Percentiles rank a stretch among this genome's conserved stretches.
Conservation (phyloP, 2,888 invertebrate species). For the Lycia hirtaria region DNA sequence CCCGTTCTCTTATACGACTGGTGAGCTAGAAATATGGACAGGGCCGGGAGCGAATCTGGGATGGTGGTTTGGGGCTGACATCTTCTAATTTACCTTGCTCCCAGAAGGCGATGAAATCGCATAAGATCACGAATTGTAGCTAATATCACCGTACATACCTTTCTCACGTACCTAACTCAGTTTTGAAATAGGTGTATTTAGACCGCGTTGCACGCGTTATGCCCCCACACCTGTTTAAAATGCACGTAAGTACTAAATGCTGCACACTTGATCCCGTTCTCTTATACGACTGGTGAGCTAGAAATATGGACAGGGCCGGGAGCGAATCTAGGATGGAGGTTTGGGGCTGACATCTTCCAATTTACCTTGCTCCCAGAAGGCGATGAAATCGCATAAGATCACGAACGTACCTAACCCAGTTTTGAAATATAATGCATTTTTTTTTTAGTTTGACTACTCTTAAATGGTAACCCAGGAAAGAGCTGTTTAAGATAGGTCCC, state of each 20-base stretch:
- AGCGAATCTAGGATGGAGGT: neutral
- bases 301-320: neutral
- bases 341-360: neutral
- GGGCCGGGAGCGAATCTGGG: neutral
- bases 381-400: too few species aligned
- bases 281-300: slow-evolving; percentile 8
- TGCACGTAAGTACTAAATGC: slow-evolving; percentile 12
- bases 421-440: too few species aligned
- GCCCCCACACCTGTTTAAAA: slow-evolving; percentile 17
- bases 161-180: too few species aligned
- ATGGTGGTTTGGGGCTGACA: neutral
- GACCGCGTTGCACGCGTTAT: slow-evolving; percentile 4
- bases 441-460: too few species aligned
- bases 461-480: too few species aligned
- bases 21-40: slow-evolving; percentile 11
- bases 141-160: too few species aligned
- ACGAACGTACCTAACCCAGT: too few species aligned
- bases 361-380: neutral
- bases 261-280: slow-evolving; percentile 15
- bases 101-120: too few species aligned
- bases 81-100: neutral
- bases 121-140: too few species aligned
- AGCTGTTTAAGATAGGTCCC: too few species aligned
- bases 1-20: slow-evolving; percentile 3
- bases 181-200: too few species aligned